Conservation (phyloP, 1,140 invertebrate genomes). For the Ephestia elutella region DNA sequence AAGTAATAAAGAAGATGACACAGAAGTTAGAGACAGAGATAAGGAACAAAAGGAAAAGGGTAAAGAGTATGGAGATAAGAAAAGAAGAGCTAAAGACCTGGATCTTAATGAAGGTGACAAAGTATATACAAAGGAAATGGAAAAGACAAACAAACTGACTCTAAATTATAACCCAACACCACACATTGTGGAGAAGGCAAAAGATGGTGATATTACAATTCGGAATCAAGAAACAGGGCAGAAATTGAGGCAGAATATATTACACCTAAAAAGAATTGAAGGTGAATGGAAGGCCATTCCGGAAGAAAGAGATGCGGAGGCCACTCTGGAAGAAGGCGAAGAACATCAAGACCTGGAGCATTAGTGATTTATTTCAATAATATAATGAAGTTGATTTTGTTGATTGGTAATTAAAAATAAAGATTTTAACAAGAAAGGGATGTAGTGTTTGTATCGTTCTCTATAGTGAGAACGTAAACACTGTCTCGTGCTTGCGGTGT, state of each 20-base stretch:
- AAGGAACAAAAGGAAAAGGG: slow-evolving; percentile 19
- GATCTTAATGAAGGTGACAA: slow-evolving; percentile 18
- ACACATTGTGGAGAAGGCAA: slow-evolving; percentile 6
- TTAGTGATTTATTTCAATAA: no score
- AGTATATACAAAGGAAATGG: slow-evolving; percentile 18
- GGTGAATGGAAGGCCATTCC: neutral
- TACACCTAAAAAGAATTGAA: slow-evolving; percentile 1
- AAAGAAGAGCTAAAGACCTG: slow-evolving; percentile 13
- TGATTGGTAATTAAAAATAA: no score
- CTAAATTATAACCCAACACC: slow-evolving; percentile 13
- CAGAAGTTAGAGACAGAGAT: slow-evolving; percentile 27
- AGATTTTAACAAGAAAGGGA: no score
- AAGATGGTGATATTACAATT: slow-evolving; percentile 7
- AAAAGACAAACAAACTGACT: slow-evolving; percentile 15
- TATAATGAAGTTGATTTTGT: no score
- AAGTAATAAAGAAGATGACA: slow-evolving; percentile 13
- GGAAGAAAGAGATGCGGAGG: no score
- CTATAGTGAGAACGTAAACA: no score
- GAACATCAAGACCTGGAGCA: no score
- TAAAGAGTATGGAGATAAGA: slow-evolving; percentile 23
- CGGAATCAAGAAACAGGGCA: slow-evolving; percentile 25
- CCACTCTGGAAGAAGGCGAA: no score
- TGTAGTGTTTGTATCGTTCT: no score
- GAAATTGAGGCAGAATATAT: neutral
- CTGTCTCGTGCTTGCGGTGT: no score